Percentiles rank a stretch among this genome's conserved stretches.
Evolutionary conservation across 2,797 vertebrate genomes (phyloP).

Genomic region (Adrianichthys oophorus): DNA sequence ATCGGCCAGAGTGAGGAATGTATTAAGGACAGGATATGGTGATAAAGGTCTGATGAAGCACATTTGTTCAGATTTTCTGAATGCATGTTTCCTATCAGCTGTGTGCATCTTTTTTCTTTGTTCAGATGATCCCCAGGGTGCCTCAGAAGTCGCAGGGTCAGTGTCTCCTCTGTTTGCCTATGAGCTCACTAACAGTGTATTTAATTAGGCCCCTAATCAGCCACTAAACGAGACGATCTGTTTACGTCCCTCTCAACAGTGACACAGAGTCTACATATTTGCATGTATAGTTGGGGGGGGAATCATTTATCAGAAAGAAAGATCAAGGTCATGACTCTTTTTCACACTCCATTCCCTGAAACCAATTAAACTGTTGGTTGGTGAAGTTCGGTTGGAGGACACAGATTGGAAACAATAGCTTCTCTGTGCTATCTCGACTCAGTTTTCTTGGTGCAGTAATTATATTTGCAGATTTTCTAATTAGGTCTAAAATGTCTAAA

Average conservation of each 20-base stretch:
- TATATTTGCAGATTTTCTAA: slow-evolving; percentile 82
- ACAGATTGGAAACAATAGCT: slow-evolving; percentile 68
- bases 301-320: slow-evolving; percentile 73
- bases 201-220: slow-evolving; percentile 82
- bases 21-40: slow-evolving; percentile 61
- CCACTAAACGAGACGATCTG: slow-evolving; percentile 76
- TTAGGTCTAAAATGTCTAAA: slow-evolving; percentile 66
- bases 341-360: slow-evolving; percentile 77
- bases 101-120: slow-evolving; percentile 66
- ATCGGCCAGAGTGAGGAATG: slow-evolving; percentile 50
- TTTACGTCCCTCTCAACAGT: slow-evolving; percentile 66
- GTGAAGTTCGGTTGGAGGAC: slow-evolving; percentile 82
- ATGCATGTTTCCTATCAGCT: slow-evolving; percentile 63
- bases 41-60: slow-evolving; percentile 66
- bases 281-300: slow-evolving; percentile 72
- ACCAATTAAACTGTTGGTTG: slow-evolving; percentile 79
- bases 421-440: slow-evolving; percentile 63
- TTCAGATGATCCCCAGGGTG: slow-evolving; percentile 65
- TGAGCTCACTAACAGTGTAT: slow-evolving; percentile 72
- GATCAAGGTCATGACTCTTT: slow-evolving; percentile 82
- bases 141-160: slow-evolving; percentile 71
- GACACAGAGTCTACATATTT: slow-evolving; percentile 67
- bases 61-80: slow-evolving; percentile 72
- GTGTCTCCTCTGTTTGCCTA: slow-evolving; percentile 74
- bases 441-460: slow-evolving; percentile 71